A percentile compares a stretch with the other conserved stretches of the same genome.
These are phyloP conservation scores for Drosophila ogumai DNA, from an alignment of 1,140 invertebrate genomes.

Conservation along the genomic window DNA sequence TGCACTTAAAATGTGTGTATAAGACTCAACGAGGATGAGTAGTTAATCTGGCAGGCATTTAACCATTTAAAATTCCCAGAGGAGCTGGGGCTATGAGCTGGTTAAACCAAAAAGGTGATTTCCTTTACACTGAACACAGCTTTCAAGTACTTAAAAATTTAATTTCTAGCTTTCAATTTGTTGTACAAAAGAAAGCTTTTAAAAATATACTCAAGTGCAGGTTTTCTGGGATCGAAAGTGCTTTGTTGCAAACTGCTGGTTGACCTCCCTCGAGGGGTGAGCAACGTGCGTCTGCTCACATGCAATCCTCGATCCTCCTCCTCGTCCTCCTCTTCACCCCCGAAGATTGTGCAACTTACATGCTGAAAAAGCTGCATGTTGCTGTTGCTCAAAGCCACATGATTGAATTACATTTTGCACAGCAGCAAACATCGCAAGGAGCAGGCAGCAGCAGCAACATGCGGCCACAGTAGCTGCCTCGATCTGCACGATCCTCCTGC, in stretches of 20 bases:
- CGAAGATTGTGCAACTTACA: constrained; percentile 63
- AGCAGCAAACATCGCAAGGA: constrained; percentile 41
- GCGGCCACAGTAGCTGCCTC: constrained; percentile 59
- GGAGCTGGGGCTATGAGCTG: constrained; percentile 2
- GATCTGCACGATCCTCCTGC: constrained; percentile 60
- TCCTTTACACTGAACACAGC: constrained; percentile 3
- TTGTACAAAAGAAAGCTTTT: not conserved
- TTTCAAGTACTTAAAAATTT: not conserved
- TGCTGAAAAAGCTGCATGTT: constrained; percentile 50
- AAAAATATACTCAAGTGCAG: constrained; percentile 5
- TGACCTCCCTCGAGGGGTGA: constrained; percentile 76
- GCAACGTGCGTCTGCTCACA: constrained; percentile 74
- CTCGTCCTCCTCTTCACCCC: not conserved
- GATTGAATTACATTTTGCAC: constrained; percentile 82
- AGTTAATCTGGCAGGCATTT: constrained; percentile 46
- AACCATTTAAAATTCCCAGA: constrained; percentile 40
- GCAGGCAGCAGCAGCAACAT: constrained; percentile 39
- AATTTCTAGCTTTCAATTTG: not conserved
- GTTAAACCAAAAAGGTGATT: constrained; percentile 15
- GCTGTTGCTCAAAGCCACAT: constrained; percentile 61
- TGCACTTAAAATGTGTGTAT: constrained; percentile 19
- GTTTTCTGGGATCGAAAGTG: constrained; percentile 17
- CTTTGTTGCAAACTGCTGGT: constrained; percentile 42
- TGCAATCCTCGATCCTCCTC: constrained; percentile 15
- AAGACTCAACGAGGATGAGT: constrained; percentile 29